Evolutionary conservation across 2,113 vertebrate genomes (phyloP).

Genomic region (Raja brachyura): DNA sequence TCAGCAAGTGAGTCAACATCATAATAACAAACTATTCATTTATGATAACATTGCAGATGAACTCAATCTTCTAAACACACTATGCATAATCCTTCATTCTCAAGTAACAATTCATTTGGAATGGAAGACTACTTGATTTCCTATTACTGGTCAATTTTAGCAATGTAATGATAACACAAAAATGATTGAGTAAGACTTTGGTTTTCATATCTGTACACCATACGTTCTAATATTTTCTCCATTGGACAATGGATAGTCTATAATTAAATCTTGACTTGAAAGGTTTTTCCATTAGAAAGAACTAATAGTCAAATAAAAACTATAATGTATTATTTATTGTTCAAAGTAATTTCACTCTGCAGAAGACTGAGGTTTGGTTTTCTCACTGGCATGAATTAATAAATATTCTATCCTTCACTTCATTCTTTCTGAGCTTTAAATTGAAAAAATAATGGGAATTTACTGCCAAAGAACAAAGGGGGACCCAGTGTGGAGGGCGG

Average conservation of each 20-base stretch:
- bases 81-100: neutral
- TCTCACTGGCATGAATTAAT: neutral
- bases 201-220: neutral
- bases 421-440: neutral
- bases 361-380: neutral
- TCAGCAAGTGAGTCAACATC: no score
- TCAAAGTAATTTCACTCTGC: no score
- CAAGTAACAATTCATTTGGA: neutral
- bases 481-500: no score
- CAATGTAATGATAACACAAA: neutral
- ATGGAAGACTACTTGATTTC: neutral
- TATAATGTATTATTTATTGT: no score
- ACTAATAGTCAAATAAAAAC: no score
- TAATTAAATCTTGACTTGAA: neutral
- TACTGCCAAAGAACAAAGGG: no score
- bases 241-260: neutral
- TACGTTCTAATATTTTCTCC: neutral
- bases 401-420: neutral
- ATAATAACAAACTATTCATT: neutral
- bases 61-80: neutral
- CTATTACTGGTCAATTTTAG: neutral
- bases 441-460: neutral
- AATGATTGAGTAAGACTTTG: neutral
- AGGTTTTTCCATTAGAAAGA: no score
- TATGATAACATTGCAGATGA: neutral